Evolutionary conservation across 1,140 invertebrate species (phyloP).

Genomic region (Cyclina sinensis): DNA sequence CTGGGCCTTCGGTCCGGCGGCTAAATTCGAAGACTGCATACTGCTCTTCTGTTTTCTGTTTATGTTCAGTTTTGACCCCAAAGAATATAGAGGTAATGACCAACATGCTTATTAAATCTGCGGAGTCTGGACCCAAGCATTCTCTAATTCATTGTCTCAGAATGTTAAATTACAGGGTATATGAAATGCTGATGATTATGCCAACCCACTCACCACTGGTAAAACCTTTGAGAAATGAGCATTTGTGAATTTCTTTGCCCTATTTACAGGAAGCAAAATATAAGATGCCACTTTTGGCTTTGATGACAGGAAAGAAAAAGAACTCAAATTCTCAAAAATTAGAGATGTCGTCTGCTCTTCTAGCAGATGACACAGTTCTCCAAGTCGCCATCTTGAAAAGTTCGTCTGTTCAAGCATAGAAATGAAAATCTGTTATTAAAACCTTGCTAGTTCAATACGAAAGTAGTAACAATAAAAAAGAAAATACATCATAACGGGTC

Average conservation of each 20-base stretch:
- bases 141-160: not conserved
- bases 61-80: not conserved
- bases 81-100: not conserved
- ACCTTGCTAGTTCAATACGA: too few species aligned
- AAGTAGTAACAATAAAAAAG: too few species aligned
- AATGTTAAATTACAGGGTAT: not conserved
- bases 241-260: too few species aligned
- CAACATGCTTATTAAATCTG: not conserved
- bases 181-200: not conserved
- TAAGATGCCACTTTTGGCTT: not conserved
- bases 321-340: not conserved
- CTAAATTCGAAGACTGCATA: not conserved
- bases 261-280: too few species aligned
- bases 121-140: not conserved
- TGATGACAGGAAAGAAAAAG: not conserved
- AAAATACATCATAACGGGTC: not conserved
- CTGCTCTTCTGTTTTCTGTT: not conserved
- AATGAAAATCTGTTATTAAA: not conserved
- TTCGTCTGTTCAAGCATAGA: constrained; percentile 38
- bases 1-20: not conserved
- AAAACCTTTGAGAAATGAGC: too few species aligned
- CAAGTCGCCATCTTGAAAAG: constrained; percentile 41
- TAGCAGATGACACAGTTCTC: constrained; percentile 24
- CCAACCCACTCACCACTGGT: too few species aligned
- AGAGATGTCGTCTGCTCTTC: constrained; percentile 10